Conservation (phyloP, 2,888 invertebrate genomes). For the Geophilus truncorum region DNA sequence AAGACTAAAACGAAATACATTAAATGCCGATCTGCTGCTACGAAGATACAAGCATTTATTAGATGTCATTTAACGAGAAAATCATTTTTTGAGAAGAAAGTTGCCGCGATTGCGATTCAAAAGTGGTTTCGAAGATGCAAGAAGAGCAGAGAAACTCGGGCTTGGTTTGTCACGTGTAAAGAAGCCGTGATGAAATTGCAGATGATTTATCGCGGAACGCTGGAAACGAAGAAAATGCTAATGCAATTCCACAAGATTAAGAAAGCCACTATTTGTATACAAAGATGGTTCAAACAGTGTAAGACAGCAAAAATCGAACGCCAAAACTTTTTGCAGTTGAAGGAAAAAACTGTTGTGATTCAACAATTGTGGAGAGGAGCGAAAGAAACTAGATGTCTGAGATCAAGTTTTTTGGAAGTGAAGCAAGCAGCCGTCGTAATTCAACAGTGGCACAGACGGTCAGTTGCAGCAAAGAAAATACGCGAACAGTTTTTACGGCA, state of each 20-base stretch:
- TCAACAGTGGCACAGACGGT: neutral
- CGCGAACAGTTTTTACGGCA: neutral
- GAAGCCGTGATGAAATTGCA: neutral
- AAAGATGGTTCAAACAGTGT: neutral
- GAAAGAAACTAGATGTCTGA: neutral
- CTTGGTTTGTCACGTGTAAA: neutral
- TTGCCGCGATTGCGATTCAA: slow-evolving; percentile 36
- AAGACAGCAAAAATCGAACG: neutral
- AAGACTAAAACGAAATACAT: slow-evolving; percentile 1
- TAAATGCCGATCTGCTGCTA: slow-evolving; percentile 37
- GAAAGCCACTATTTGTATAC: neutral
- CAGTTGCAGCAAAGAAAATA: neutral
- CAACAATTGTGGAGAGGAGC: neutral
- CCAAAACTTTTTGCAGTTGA: neutral
- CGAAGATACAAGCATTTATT: slow-evolving; percentile 40
- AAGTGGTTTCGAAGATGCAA: slow-evolving; percentile 29
- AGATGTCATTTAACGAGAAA: neutral
- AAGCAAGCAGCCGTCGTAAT: neutral
- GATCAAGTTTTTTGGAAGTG: neutral
- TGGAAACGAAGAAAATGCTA: neutral
- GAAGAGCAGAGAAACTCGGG: neutral
- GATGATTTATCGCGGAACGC: slow-evolving; percentile 29
- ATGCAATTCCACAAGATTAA: neutral
- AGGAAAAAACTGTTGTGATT: neutral
- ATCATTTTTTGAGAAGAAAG: neutral